Percentiles rank a stretch among this genome's conserved stretches.
phyloP scores from a whole-genome alignment of 1,140 invertebrate species.

The Platyscapa corneri region DNA sequence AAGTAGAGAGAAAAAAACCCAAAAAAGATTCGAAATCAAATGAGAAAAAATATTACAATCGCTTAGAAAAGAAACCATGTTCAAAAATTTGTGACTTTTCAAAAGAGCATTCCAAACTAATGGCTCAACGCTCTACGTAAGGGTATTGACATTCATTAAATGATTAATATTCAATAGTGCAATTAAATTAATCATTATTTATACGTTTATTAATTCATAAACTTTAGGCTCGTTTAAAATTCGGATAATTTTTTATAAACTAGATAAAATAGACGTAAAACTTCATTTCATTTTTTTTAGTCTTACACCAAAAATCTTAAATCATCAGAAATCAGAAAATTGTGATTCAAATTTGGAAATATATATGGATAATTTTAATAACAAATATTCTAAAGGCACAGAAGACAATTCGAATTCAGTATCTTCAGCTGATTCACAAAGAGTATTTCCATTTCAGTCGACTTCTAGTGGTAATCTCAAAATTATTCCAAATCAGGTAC shows the following conservation, averaged over 20 bases:
- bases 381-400: constrained; percentile 50
- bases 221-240: too few species aligned
- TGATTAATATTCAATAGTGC: too few species aligned
- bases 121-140: background rate
- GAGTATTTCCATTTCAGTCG: constrained; percentile 77
- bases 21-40: background rate
- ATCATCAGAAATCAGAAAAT: constrained; percentile 46
- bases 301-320: background rate
- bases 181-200: too few species aligned
- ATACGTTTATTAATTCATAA: too few species aligned
- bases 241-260: too few species aligned
- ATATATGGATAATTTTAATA: constrained; percentile 62
- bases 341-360: constrained; percentile 52
- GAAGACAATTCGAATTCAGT: constrained; percentile 47
- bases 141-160: too few species aligned
- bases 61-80: background rate
- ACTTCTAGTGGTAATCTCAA: constrained; percentile 81
- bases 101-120: background rate
- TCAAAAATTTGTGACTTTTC: background rate
- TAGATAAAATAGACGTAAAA: too few species aligned
- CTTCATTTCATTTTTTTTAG: background rate
- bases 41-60: background rate
- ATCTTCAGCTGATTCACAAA: constrained; percentile 49
- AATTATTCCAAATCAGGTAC: constrained; percentile 79
- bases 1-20: background rate